Conservation (phyloP, 2,113 vertebrate species). For the Chroicocephalus ridibundus region DNA sequence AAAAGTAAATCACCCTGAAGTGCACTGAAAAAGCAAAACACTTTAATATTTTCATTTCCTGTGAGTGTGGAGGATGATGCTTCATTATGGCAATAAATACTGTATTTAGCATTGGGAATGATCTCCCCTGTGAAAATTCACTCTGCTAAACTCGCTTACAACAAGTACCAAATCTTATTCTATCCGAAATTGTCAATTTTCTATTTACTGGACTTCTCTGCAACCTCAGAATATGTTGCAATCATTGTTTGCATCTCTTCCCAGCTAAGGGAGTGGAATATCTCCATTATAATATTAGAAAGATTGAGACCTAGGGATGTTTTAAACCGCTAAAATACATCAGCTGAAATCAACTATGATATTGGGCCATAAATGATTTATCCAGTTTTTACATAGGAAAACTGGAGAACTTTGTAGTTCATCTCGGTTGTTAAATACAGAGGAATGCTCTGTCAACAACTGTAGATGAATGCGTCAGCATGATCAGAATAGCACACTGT, state of each 20-base stretch:
- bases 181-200: neutral
- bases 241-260: neutral
- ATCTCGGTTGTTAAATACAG: neutral
- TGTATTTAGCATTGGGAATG: neutral
- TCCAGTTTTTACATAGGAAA: neutral
- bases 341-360: neutral
- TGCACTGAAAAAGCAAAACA: neutral
- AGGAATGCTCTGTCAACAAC: neutral
- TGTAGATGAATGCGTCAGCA: neutral
- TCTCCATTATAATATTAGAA: neutral
- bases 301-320: neutral
- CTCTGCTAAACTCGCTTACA: neutral
- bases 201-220: neutral
- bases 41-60: neutral
- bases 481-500: neutral
- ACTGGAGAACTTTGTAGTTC: neutral
- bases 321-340: neutral
- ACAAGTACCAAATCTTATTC: neutral
- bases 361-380: neutral
- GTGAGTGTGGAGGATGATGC: neutral
- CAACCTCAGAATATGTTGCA: neutral
- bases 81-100: neutral
- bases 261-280: neutral
- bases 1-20: neutral
- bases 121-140: neutral